Percentiles rank a stretch among this genome's conserved stretches.
Evolutionary conservation across 2,888 invertebrate species (phyloP).

Genomic region (Ferdinandea cuprea): DNA sequence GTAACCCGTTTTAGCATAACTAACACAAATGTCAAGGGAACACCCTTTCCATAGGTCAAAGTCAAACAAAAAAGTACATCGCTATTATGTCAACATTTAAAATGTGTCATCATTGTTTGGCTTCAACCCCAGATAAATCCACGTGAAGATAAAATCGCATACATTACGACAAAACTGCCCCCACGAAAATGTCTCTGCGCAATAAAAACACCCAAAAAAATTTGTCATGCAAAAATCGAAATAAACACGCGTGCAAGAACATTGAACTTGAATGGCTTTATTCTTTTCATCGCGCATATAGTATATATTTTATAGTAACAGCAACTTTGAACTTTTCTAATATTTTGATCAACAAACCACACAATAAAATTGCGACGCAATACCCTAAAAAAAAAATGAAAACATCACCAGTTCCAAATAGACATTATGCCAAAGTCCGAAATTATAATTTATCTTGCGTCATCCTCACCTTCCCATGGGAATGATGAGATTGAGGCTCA

Average conservation of each 20-base stretch:
- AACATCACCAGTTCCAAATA: conserved; percentile 8
- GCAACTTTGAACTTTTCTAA: conserved; percentile 47
- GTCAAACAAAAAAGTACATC: no score
- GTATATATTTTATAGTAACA: background rate
- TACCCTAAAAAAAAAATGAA: no score
- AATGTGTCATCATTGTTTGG: background rate
- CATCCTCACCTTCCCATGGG: background rate
- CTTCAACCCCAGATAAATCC: background rate
- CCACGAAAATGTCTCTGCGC: background rate
- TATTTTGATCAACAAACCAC: conserved; percentile 15
- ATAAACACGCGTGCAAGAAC: conserved; percentile 47
- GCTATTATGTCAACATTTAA: no score
- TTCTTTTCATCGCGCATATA: conserved; percentile 9
- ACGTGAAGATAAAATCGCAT: conserved; percentile 9
- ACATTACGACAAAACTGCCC: conserved; percentile 2
- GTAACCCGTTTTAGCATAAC: no score
- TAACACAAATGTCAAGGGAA: no score
- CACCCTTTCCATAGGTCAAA: no score
- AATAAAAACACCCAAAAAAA: conserved; percentile 10
- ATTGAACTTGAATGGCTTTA: conserved; percentile 46
- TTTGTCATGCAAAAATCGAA: conserved; percentile 12
- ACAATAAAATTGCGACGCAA: conserved; percentile 52
- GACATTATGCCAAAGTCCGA: conserved; percentile 24
- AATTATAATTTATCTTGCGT: conserved; percentile 23
- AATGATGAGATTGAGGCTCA: no score